Evolutionary conservation across 2,888 invertebrate species (phyloP), one percentile per base, ranked within the genome.

Genomic region (Lithophane socia): DNA sequence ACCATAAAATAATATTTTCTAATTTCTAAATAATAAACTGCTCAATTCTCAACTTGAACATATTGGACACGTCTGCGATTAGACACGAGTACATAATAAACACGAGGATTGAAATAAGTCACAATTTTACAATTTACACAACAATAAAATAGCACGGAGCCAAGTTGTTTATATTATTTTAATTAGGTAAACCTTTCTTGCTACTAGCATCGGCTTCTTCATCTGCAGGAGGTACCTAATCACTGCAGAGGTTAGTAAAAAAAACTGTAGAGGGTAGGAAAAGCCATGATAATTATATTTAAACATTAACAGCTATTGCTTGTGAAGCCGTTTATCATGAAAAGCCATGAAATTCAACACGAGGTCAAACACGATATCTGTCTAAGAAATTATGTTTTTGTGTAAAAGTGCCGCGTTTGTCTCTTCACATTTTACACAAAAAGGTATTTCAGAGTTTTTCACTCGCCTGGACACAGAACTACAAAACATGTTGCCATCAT

Each of bases 1-100:
- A 44, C 24, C 52, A 29, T 56, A 44, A 42, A 37, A 24, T 64
- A 44, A 61, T 37, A 37, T 5, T 37, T 37, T 37, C 4, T 37
- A 5, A 37, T 37, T 37, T 37, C 37, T 52, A 60, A 60, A 60
- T 58, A 58, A 3, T 37, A 37, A 37, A 74, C 60, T 60, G 47
- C 47, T 79, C 37, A 68, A 54, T 42, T 67, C 67, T 60, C 16
- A 65, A 67, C 37, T 37, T 78, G 54, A 47, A 71, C 13, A 63
- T 24, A 71, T 49, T 60, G 42, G 63, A 63, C 75, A 85, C 73
- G 64, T 82, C 18, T 79, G 64, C 29, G 47, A 78, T 75, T 77
- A 71, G 75, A 72, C 68, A 73, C 73, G 82, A 29, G 13, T 63
- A n/a, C 1, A 21, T 13, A 16, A 37, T 66, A 52, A 67, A 77